These are phyloP conservation scores for Copidosoma floridanum DNA, from an alignment of 1,140 invertebrate species.

Conservation along the genomic window DNA sequence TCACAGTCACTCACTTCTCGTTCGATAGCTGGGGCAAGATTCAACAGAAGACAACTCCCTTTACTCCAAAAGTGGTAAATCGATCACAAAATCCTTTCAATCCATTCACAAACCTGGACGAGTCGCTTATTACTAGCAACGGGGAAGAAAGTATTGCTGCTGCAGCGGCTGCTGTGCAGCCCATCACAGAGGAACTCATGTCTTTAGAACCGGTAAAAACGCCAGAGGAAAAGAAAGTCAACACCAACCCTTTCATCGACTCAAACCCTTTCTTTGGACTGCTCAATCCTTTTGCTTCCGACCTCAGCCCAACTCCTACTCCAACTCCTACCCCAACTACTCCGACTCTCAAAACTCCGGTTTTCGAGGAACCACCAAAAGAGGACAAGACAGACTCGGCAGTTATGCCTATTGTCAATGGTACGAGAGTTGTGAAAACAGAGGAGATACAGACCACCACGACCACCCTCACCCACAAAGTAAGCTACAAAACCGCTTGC, in stretches of 20 bases:
- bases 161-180: constrained; percentile 33
- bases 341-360: background rate
- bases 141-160: constrained; percentile 23
- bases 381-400: constrained; percentile 14
- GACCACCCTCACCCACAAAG: constrained; percentile 48
- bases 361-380: background rate
- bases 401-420: constrained; percentile 35
- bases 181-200: constrained; percentile 29
- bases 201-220: constrained; percentile 21
- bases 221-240: constrained; percentile 47
- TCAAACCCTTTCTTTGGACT: constrained; percentile 57
- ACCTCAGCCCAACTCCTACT: constrained; percentile 3
- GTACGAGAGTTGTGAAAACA: constrained; percentile 45
- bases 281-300: constrained; percentile 49
- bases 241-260: constrained; percentile 61
- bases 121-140: constrained; percentile 9
- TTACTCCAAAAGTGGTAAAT: constrained; percentile 48
- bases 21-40: constrained; percentile 54
- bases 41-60: constrained; percentile 51
- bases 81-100: constrained; percentile 54
- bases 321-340: background rate
- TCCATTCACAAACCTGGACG: constrained; percentile 43
- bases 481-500: constrained; percentile 36
- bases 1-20: constrained; percentile 56
- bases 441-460: constrained; percentile 51